Conservation (phyloP, 2,888 invertebrate species). For the Amiota mariae region DNA sequence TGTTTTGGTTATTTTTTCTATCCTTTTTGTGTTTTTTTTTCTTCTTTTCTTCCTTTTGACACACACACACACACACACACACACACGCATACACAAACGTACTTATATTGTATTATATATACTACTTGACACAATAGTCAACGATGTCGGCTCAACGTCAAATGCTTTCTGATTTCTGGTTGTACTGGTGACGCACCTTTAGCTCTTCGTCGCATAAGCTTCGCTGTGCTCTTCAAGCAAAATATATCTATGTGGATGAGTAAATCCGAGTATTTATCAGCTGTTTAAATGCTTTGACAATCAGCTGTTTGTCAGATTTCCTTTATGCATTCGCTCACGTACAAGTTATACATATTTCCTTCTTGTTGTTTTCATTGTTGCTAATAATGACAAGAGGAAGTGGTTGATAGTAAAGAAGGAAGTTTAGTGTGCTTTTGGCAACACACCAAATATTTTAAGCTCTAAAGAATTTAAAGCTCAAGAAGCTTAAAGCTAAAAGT, state of each 20-base stretch:
- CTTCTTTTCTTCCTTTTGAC: constrained; percentile 36
- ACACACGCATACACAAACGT: background rate
- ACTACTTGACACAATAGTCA: constrained; percentile 26
- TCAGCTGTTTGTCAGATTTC: constrained; percentile 33
- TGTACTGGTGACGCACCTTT: constrained; percentile 60
- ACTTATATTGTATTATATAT: background rate
- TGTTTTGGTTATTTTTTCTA: constrained; percentile 10
- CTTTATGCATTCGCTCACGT: constrained; percentile 15
- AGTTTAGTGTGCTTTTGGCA: background rate
- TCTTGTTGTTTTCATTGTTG: background rate
- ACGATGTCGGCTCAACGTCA: background rate
- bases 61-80: constrained; percentile 41
- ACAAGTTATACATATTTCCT: background rate
- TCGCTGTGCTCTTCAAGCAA: background rate
- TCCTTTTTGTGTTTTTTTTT: background rate
- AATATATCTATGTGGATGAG: background rate
- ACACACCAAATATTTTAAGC: too few relatives aligned
- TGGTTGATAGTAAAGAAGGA: background rate
- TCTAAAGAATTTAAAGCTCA: too few relatives aligned
- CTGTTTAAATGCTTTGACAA: constrained; percentile 24
- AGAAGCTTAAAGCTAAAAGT: too few relatives aligned
- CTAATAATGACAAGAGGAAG: too few relatives aligned
- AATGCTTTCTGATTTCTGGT: constrained; percentile 35
- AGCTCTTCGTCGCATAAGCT: constrained; percentile 25
- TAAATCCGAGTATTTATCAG: background rate